Conservation (phyloP, 2,797 vertebrate genomes). For the Anas bahamensis region DNA sequence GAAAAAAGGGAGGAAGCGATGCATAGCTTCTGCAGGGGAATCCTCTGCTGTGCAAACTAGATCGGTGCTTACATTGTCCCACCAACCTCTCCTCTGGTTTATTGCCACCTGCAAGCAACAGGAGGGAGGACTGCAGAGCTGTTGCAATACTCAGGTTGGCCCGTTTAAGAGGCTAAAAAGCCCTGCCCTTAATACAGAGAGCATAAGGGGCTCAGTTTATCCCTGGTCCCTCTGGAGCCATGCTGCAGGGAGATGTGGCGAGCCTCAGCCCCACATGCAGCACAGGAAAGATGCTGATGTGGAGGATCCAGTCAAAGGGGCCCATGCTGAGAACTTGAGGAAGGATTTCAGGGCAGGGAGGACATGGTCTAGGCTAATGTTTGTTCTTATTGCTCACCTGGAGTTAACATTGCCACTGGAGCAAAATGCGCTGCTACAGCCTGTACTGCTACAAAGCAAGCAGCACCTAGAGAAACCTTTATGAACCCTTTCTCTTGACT, state of each 20-base stretch:
- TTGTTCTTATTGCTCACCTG: not conserved
- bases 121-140: not conserved
- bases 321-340: not conserved
- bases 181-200: not conserved
- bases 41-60: not conserved
- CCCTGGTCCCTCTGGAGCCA: not conserved
- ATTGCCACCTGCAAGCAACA: not conserved
- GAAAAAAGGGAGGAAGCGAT: not conserved
- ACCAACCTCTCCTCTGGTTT: not conserved
- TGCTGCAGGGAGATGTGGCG: accelerated
- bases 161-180: not conserved
- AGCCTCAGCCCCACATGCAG: not conserved
- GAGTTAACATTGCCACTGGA: not conserved
- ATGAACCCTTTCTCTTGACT: not conserved
- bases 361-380: not conserved
- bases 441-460: not conserved
- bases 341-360: not conserved
- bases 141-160: not conserved
- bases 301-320: not conserved
- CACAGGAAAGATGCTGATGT: not conserved
- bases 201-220: not conserved
- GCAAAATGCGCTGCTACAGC: not conserved
- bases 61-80: not conserved
- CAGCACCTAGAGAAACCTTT: not conserved
- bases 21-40: not conserved